Evolutionary conservation across 2,888 invertebrate genomes (phyloP).

Genomic region (Idaea straminata): DNA sequence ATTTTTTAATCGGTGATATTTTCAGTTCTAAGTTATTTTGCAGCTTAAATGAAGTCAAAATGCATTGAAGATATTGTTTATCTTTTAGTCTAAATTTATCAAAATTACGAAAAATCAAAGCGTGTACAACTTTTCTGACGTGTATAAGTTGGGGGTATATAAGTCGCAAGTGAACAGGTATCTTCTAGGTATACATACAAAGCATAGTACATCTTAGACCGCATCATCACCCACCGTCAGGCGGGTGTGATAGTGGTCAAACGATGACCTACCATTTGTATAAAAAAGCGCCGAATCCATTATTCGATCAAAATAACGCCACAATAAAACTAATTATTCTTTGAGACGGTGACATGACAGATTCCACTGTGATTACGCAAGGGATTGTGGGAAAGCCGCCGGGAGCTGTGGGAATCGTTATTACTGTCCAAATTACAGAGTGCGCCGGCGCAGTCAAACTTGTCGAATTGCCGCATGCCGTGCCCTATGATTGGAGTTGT

Average conservation of each 20-base stretch:
- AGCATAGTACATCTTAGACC: too few relatives aligned
- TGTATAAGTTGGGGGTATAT: too few relatives aligned
- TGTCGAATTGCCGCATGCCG: constrained; percentile 1
- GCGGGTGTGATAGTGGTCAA: too few relatives aligned
- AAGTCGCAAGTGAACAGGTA: too few relatives aligned
- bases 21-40: too few relatives aligned
- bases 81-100: background rate
- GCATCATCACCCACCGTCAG: too few relatives aligned
- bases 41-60: background rate
- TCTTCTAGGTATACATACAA: too few relatives aligned
- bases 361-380: background rate
- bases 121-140: too few relatives aligned
- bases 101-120: constrained; percentile 1
- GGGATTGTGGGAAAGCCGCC: background rate
- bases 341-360: background rate
- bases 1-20: too few relatives aligned
- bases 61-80: background rate
- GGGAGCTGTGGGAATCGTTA: background rate
- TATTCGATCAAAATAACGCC: background rate
- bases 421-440: constrained; percentile 1
- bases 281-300: background rate
- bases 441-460: background rate
- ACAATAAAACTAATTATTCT: background rate
- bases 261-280: background rate
- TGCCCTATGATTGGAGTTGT: background rate